Conservation (phyloP, 2,888 invertebrate species). For the Nephrocerus scutellatus region DNA sequence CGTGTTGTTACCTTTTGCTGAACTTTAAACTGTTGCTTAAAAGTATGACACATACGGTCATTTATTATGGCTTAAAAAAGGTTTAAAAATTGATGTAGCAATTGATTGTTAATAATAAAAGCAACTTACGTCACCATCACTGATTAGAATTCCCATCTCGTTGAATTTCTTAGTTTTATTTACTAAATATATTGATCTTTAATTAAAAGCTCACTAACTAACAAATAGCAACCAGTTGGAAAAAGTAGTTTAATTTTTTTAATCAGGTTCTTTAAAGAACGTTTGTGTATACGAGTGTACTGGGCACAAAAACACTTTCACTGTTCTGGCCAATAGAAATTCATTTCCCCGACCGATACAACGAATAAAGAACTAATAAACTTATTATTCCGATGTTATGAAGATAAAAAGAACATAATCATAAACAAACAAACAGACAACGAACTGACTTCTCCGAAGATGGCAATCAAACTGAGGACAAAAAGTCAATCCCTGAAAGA, state of each 20-base stretch:
- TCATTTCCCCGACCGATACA: no score
- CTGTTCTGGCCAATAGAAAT: no score
- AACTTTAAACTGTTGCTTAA: no score
- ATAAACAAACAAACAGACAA: conserved; percentile 13
- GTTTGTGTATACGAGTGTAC: conserved; percentile 7
- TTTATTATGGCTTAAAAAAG: no score
- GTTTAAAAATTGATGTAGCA: no score
- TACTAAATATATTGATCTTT: conserved; percentile 1
- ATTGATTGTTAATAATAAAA: no score
- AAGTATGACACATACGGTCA: no score
- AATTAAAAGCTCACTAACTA: neutral
- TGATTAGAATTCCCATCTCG: conserved; percentile 39
- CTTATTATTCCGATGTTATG: neutral
- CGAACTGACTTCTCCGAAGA: conserved; percentile 39
- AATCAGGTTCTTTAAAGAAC: conserved; percentile 6
- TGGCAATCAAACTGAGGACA: conserved; percentile 43
- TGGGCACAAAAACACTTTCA: no score
- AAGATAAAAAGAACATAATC: neutral
- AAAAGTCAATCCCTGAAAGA: conserved; percentile 35
- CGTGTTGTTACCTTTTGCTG: no score
- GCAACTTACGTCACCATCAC: conserved; percentile 41
- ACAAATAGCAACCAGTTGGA: conserved; percentile 16
- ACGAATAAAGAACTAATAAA: conserved; percentile 10
- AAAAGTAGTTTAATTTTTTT: conserved; percentile 22
- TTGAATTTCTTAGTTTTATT: conserved; percentile 9